phyloP scores from a whole-genome alignment of 2,113 vertebrate genomes.

The Cyanistes caeruleus region DNA sequence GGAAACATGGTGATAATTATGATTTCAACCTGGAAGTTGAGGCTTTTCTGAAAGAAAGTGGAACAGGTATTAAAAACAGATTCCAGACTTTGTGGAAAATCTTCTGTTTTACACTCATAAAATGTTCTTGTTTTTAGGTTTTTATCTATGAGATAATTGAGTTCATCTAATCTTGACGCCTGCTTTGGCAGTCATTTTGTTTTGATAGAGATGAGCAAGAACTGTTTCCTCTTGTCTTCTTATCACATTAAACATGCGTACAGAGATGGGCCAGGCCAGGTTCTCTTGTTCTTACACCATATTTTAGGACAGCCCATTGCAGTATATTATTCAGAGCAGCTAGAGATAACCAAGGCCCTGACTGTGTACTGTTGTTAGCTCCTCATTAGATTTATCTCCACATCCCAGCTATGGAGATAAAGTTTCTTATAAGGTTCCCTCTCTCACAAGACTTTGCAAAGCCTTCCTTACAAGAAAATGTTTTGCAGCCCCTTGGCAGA shows the following conservation, averaged over 20 bases:
- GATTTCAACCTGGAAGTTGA: slow-evolving; percentile 49
- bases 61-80: slow-evolving; percentile 52
- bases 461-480: not conserved
- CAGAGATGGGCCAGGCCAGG: not conserved
- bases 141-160: not conserved
- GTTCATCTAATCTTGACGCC: not conserved
- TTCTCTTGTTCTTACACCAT: not conserved
- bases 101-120: not conserved
- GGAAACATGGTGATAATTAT: not conserved
- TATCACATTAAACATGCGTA: not conserved
- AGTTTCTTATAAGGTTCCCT: not conserved
- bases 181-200: not conserved
- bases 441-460: not conserved
- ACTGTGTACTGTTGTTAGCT: not conserved
- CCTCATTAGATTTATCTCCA: not conserved
- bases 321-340: not conserved
- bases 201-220: not conserved
- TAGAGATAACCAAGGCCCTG: not conserved
- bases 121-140: not conserved
- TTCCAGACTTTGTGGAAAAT: not conserved
- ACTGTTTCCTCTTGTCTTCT: not conserved
- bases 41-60: slow-evolving; percentile 57
- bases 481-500: not conserved
- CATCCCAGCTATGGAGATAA: not conserved
- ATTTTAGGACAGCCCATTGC: not conserved